phyloP scores from a whole-genome alignment of 2,797 vertebrate species.

The Simalia tracyae region DNA sequence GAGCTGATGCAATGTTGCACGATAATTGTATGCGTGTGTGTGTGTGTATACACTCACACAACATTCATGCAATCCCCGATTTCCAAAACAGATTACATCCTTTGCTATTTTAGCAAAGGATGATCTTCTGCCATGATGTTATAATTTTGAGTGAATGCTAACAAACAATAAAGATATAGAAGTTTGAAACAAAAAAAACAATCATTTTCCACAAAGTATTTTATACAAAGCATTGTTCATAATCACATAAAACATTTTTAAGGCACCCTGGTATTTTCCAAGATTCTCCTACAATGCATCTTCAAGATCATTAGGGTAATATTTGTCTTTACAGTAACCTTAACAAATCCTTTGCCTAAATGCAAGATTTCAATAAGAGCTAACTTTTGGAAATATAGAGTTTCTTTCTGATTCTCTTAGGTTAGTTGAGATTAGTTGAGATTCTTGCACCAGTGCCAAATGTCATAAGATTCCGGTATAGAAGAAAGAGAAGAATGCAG shows the following conservation, averaged over 20 bases:
- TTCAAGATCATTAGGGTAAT: neutral
- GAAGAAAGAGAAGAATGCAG: neutral
- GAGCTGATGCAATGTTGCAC: neutral
- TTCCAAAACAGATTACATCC: neutral
- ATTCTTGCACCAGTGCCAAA: neutral
- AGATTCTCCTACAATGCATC: neutral
- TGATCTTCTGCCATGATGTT: neutral
- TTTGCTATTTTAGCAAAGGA: neutral
- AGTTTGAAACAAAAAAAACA: neutral
- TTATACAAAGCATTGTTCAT: neutral
- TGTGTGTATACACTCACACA: too few relatives aligned
- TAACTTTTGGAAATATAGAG: neutral
- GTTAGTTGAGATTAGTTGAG: neutral
- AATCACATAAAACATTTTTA: neutral
- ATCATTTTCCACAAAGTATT: neutral
- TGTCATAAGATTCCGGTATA: neutral
- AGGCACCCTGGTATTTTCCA: neutral
- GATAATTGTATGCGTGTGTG: neutral
- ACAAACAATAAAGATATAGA: neutral
- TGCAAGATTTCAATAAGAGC: neutral
- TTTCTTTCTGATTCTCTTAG: neutral
- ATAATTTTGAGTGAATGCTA: neutral
- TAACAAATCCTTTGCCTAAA: fast-evolving
- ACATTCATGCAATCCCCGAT: fast-evolving
- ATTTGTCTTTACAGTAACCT: neutral